Evolutionary conservation across 2,113 vertebrate species (phyloP).

Genomic region (Propithecus coquereli): DNA sequence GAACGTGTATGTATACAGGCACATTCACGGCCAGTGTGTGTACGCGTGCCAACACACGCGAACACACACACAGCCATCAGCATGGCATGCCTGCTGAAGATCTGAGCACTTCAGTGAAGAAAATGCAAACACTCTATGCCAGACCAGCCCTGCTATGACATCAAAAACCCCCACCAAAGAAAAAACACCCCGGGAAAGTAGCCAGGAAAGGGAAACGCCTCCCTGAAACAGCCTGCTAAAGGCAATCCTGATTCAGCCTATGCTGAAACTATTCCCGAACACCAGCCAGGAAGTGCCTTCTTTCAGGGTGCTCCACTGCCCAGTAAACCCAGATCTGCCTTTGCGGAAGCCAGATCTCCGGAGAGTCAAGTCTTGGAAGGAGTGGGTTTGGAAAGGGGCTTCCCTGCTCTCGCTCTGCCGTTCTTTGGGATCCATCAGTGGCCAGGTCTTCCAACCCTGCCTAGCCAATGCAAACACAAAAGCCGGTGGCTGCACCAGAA

Average conservation of each 20-base stretch:
- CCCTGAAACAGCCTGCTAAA: conserved; percentile 30
- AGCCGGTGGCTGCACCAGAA: neutral
- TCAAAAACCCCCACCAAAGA: neutral
- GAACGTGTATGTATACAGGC: neutral
- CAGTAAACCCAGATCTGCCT: conserved; percentile 30
- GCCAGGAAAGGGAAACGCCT: conserved; percentile 56
- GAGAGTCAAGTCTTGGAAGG: neutral
- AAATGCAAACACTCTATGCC: neutral
- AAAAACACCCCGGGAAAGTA: neutral
- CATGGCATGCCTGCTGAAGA: neutral
- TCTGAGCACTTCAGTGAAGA: neutral
- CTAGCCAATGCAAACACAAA: conserved; percentile 51
- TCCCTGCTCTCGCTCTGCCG: neutral
- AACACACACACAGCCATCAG: neutral
- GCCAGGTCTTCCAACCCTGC: conserved; percentile 1
- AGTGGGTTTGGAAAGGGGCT: neutral
- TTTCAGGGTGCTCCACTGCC: neutral
- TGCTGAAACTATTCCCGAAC: conserved; percentile 35
- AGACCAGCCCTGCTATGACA: neutral
- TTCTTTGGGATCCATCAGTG: neutral
- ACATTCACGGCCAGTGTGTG: neutral
- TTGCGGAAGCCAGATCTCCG: neutral
- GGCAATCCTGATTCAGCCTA: neutral
- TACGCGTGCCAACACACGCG: neutral
- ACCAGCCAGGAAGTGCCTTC: conserved; percentile 57